phyloP scores from a whole-genome alignment of 2,113 vertebrate genomes.

The Cephalopterus ornatus region DNA sequence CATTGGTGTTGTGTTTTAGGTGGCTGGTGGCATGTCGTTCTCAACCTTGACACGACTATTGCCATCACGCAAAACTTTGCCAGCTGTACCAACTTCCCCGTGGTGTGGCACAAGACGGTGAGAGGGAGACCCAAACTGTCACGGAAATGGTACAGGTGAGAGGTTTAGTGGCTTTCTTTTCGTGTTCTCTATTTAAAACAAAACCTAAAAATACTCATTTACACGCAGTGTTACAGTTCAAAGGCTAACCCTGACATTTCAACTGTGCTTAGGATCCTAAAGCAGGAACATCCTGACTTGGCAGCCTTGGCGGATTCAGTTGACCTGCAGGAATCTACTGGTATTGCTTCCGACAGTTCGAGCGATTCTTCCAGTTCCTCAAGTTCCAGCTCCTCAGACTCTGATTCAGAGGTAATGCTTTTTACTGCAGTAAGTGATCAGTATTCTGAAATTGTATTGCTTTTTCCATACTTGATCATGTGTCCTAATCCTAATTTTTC shows the following conservation, averaged over 20 bases:
- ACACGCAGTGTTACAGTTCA: background rate
- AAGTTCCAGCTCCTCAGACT: constrained; percentile 92
- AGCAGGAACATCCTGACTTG: constrained; percentile 92
- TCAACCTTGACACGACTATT: constrained; percentile 94
- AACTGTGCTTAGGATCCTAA: constrained; percentile 74
- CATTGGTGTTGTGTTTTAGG: constrained; percentile 73
- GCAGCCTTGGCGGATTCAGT: constrained; percentile 91
- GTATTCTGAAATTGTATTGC: background rate
- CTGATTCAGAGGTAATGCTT: constrained; percentile 86
- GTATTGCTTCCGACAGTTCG: constrained; percentile 96
- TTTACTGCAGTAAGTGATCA: background rate
- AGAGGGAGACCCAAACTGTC: constrained; percentile 95
- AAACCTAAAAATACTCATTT: background rate
- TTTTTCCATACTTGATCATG: background rate
- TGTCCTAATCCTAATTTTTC: background rate
- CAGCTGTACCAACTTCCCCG: constrained; percentile 96
- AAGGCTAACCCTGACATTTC: background rate
- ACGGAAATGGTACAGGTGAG: constrained; percentile 97
- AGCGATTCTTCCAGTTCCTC: constrained; percentile 97
- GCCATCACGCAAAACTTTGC: constrained; percentile 98
- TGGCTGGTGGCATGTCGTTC: constrained; percentile 98
- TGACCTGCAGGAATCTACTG: constrained; percentile 95
- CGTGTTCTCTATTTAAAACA: background rate
- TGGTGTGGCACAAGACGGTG: constrained; percentile 99
- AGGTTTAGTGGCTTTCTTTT: background rate